Base-by-base conservation (phyloP, 2,113 vertebrate species). In the Sitta europaea region DNA sequence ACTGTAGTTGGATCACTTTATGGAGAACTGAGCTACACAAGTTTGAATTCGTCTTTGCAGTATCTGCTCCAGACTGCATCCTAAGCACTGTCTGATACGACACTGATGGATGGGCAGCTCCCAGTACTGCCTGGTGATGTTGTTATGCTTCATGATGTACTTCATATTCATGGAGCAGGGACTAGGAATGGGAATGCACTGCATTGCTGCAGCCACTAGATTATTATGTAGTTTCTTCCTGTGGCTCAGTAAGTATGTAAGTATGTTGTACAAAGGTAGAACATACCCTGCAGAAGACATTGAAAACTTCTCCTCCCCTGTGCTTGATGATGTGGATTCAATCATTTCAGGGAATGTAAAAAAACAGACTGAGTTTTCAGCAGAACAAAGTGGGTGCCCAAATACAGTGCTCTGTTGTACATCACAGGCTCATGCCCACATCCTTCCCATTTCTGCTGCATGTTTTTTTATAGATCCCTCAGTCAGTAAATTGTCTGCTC, bases 401-500 rank as follows among this genome's bases (percentile, higher is more conserved):
- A 42, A 48, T 73, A 12, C 35, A 78, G 6, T 12, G 27, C 27
- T 66, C 12, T 74, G 11, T 11, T 66, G 33, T 80, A 20, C 27
- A 42, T 27, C 27, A 79, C 15, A n/a, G n/a, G 31, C 11, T 68
- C 20, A 40, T 0, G 27, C 10, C 29, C 4, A 21, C 0, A 3
- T 42, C 14, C 20, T 88, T 14, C n/a, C 6, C 4, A 18, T 51
- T 84, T 63, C 31, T 53, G 9, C 54, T 88, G 31, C 9, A 42
- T 33, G 12, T 82, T 72, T 75, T 92, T 12, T 36, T 68, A n/a
- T 51, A 21, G 22, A 35, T 78, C 16, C 5, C 7, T 72, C 47
- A 51, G 43, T 29, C 35, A 58, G 14, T 48, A 83, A 79, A 76
- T 18, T 71, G 17, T 33, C 22, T 57, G 7, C 10, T 81, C 36